Conservation (phyloP, 1,140 invertebrate species). For the Mactra quadrangularis region DNA sequence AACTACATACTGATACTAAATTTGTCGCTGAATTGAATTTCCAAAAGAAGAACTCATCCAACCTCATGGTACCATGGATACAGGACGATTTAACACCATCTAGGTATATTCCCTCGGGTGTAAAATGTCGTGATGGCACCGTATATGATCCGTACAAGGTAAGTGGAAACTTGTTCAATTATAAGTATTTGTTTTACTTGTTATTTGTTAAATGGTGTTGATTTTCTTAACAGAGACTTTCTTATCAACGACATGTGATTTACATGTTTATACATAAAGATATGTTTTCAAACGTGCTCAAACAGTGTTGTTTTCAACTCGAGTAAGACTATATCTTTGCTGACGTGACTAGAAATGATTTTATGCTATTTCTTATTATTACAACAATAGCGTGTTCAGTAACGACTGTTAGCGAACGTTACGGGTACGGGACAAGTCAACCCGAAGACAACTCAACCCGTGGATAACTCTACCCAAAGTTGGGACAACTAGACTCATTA, state of each 20-base stretch:
- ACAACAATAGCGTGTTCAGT: too few species aligned
- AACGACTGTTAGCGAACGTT: too few species aligned
- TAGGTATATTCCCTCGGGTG: slow-evolving; percentile 21
- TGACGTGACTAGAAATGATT: too few species aligned
- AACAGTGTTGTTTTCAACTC: too few species aligned
- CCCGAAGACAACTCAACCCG: too few species aligned
- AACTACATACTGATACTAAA: neutral
- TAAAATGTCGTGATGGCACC: neutral
- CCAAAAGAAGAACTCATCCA: neutral
- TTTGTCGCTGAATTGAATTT: slow-evolving; percentile 41
- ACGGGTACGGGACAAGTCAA: too few species aligned
- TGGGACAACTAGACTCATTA: too few species aligned
- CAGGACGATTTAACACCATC: slow-evolving; percentile 11
- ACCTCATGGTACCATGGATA: slow-evolving; percentile 22
- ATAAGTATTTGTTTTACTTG: neutral
- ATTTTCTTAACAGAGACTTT: neutral
- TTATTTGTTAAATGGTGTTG: neutral
- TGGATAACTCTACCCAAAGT: too few species aligned
- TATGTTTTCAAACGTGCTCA: neutral
- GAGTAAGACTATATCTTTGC: too few species aligned
- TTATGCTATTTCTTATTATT: too few species aligned
- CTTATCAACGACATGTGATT: neutral
- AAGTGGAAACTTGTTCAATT: neutral
- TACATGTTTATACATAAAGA: neutral
- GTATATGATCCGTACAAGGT: slow-evolving; percentile 40